Base-by-base conservation (phyloP, 2,113 vertebrate species). In the Spilogale gracilis region DNA sequence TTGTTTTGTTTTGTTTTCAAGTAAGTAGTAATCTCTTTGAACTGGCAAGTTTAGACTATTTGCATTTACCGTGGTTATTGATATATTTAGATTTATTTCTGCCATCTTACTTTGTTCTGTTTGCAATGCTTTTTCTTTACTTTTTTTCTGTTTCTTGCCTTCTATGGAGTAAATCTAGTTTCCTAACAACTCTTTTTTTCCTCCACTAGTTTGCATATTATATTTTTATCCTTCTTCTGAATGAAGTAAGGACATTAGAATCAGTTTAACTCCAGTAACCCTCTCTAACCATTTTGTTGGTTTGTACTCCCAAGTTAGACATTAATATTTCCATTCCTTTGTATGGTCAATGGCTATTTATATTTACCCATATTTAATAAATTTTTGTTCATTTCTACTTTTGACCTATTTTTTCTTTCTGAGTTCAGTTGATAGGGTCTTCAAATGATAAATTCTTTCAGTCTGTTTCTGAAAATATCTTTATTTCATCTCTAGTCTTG, bases 1-100 rank as follows among this genome's bases (percentile, higher is more conserved):
- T 63, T 27, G 27, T 21, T 65, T 63, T 27, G 0, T 63, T 90
- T 52, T 92, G 91, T 48, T 7, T 7, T 86, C 54, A 82, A 83
- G 8, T 90, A 86, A 73, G 88, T 43, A 76, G 60, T 94, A 90
- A 58, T n/a, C 48, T 86, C 69, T 97, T 89, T 78, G 48, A 94
- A 83, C 30, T 56, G 67, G 18, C 43, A 81, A 74, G 16, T 71
- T 71, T 76, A 95, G 56, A n/a, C 58, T 94, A 52, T 91, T 88
- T 82, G 61, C 45, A 69, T 93, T 81, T 56, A 63, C 76, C 67
- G 85, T 89, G 27, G 80, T 80, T 83, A 87, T 25, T 83, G 6
- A 86, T 3, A 12, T 25, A 38, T 65, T 91, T 95, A 43, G 7
- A 58, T 80, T 56, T 50, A 71, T 88, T 96, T 88, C 45, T 69